Percentiles rank a stretch among this genome's conserved stretches.
phyloP scores from a whole-genome alignment of 2,113 vertebrate genomes.

The Nothoprocta perdicaria region DNA sequence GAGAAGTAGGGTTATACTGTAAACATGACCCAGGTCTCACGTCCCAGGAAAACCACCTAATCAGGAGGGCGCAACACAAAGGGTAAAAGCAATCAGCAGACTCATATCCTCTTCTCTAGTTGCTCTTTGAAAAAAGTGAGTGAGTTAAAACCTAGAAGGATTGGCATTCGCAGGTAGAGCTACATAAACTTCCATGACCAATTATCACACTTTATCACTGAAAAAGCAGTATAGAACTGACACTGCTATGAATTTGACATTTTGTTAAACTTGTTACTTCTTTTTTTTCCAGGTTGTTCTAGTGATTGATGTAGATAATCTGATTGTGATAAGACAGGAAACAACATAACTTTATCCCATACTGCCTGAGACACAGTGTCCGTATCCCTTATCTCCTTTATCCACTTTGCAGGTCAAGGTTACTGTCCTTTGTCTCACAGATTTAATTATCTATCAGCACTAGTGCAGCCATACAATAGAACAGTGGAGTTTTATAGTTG shows the following conservation, averaged over 20 bases:
- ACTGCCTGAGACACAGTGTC: background rate
- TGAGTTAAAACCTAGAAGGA: background rate
- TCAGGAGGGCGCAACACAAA: fast-evolving
- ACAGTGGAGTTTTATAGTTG: background rate
- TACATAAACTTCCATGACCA: background rate
- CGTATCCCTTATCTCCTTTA: background rate
- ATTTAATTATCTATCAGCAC: background rate
- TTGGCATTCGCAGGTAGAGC: background rate
- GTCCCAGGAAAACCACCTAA: background rate
- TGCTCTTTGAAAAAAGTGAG: background rate
- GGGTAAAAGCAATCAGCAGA: background rate
- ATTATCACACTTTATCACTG: background rate
- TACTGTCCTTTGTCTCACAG: background rate
- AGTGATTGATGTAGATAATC: background rate
- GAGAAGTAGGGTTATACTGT: background rate
- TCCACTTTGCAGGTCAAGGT: background rate
- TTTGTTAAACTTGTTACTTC: background rate
- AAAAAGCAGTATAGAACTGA: background rate
- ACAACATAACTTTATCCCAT: background rate
- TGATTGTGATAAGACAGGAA: background rate
- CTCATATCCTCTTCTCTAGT: background rate
- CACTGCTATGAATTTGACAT: background rate
- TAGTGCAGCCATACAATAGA: background rate
- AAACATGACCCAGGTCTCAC: background rate
- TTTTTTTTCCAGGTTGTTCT: background rate